A percentile compares a stretch with the other conserved stretches of the same genome.
These are phyloP conservation scores for Smithornis capensis DNA, from an alignment of 2,113 vertebrate species.

Conservation along the genomic window DNA sequence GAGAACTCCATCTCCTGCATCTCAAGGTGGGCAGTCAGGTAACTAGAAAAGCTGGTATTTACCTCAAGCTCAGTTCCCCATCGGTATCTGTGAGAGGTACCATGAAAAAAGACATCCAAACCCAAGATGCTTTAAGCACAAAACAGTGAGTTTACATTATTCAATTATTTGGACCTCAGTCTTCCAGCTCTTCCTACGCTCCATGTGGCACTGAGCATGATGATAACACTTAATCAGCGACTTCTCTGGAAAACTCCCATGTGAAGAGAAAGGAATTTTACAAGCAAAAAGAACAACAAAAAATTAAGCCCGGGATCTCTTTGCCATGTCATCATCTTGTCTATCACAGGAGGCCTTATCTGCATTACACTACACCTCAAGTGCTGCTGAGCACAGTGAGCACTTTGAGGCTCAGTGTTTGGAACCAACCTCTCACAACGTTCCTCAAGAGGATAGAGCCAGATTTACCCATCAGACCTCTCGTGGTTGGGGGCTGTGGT, in stretches of 20 bases:
- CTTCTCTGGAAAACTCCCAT: neutral
- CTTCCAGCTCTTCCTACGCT: neutral
- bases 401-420: neutral
- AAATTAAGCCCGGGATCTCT: neutral
- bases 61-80: neutral
- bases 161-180: neutral
- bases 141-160: neutral
- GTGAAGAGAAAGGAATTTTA: neutral
- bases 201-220: fast-evolving
- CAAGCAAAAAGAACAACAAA: neutral
- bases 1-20: neutral
- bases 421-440: neutral
- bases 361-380: neutral
- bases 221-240: neutral
- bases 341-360: neutral
- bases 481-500: neutral
- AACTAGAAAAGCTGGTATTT: neutral
- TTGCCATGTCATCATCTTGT: neutral
- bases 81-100: fast-evolving
- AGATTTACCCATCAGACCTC: neutral
- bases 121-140: neutral
- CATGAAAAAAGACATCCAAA: neutral
- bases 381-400: neutral
- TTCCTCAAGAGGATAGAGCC: neutral
- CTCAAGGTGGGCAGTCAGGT: neutral